These are phyloP conservation scores for Lithophane ornitopus DNA, from an alignment of 2,888 invertebrate genomes.

Conservation along the genomic window DNA sequence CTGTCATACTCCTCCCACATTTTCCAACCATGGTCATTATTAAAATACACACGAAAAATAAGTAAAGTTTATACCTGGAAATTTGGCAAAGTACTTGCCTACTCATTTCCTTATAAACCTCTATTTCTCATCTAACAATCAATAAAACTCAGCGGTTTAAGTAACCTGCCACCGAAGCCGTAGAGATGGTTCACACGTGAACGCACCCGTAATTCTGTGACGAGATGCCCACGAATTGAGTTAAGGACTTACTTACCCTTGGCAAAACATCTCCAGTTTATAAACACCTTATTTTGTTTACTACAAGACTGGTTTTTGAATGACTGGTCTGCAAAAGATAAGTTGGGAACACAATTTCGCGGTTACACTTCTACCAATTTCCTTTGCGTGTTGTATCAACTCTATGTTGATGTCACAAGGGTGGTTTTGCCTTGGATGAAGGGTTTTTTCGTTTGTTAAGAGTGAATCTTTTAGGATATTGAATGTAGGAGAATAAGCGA, in stretches of 20 bases:
- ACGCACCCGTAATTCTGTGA: conserved; percentile 79
- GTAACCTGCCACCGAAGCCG: conserved; percentile 64
- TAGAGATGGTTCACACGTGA: conserved; percentile 78
- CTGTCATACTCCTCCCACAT: too few species aligned
- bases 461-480: conserved; percentile 72
- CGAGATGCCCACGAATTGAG: conserved; percentile 80
- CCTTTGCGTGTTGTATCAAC: conserved; percentile 30
- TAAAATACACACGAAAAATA: too few species aligned
- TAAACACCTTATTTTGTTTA: not conserved
- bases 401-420: conserved; percentile 28
- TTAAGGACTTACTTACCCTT: conserved; percentile 77
- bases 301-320: not conserved
- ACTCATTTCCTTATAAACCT: conserved; percentile 4
- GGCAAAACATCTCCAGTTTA: conserved; percentile 23
- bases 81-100: not conserved
- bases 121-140: conserved; percentile 48
- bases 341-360: conserved; percentile 49
- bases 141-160: conserved; percentile 62
- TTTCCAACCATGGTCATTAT: too few species aligned
- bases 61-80: not conserved
- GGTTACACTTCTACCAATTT: conserved; percentile 58
- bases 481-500: conserved; percentile 70
- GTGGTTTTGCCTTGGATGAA: conserved; percentile 40
- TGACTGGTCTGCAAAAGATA: not conserved
- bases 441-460: conserved; percentile 7